A percentile compares a stretch with the other conserved stretches of the same genome.
Conservation (phyloP, 2,888 invertebrate genomes). For the Cephonodes hylas region DNA sequence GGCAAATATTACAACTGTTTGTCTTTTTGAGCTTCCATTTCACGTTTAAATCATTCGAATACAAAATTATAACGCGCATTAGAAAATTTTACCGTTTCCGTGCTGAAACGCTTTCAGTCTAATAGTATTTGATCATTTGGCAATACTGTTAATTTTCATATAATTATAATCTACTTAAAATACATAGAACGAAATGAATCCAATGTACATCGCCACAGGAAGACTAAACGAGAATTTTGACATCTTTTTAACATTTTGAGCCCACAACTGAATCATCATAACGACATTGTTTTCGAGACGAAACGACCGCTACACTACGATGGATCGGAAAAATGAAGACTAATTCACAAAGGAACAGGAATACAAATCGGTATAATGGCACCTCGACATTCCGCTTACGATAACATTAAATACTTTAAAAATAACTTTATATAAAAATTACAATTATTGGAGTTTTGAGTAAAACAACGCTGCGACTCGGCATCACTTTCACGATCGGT, state of each 20-base stretch:
- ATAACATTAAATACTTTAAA: slow-evolving; percentile 68
- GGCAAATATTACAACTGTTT: slow-evolving; percentile 39
- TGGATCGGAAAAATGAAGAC: slow-evolving; percentile 42
- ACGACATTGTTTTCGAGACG: slow-evolving; percentile 14
- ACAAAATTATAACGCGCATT: slow-evolving; percentile 29
- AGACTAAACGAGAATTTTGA: slow-evolving; percentile 68
- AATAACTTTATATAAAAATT: slow-evolving; percentile 72
- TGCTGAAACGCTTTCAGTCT: slow-evolving; percentile 70
- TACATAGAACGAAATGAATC: slow-evolving; percentile 55
- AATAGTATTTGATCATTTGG: slow-evolving; percentile 79
- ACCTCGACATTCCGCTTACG: slow-evolving; percentile 74
- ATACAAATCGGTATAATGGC: slow-evolving; percentile 76
- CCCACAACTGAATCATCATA: slow-evolving; percentile 39
- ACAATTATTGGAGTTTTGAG: slow-evolving; percentile 64
- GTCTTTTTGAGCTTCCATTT: slow-evolving; percentile 50
- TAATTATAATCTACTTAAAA: slow-evolving; percentile 52
- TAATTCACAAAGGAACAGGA: slow-evolving; percentile 51
- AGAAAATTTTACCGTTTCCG: slow-evolving; percentile 21
- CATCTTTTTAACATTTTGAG: slow-evolving; percentile 50
- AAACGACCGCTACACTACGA: slow-evolving; percentile 28
- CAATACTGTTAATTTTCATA: slow-evolving; percentile 70
- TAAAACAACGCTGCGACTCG: slow-evolving; percentile 62
- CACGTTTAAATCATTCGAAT: slow-evolving; percentile 31
- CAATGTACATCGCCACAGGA: slow-evolving; percentile 64
- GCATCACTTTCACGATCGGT: slow-evolving; percentile 49